Conservation (phyloP, 2,113 vertebrate species). For the Dicentrarchus labrax region DNA sequence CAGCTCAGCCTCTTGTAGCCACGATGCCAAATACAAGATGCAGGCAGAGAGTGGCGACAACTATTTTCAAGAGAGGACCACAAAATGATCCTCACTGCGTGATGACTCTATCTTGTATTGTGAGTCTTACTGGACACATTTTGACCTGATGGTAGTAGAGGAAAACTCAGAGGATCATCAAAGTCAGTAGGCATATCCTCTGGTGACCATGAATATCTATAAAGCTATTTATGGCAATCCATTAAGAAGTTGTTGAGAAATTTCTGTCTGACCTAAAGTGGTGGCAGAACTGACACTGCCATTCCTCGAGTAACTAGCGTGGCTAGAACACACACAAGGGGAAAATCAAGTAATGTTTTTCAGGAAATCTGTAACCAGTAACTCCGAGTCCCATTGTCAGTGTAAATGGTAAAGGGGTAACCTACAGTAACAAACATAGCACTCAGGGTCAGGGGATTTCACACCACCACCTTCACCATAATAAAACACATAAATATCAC, state of each 20-base stretch:
- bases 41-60: no score
- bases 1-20: no score
- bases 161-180: neutral
- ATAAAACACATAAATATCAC: constrained; percentile 58
- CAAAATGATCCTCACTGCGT: no score
- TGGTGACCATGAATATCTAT: neutral
- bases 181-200: neutral
- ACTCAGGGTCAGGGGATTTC: constrained; percentile 61
- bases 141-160: neutral
- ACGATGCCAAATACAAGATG: no score
- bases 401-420: constrained; percentile 11
- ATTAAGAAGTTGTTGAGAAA: constrained; percentile 4
- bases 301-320: neutral
- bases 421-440: constrained; percentile 44
- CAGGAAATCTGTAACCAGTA: constrained; percentile 7
- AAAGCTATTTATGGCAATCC: neutral
- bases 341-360: constrained; percentile 1
- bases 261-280: neutral
- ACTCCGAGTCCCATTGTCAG: constrained; percentile 19
- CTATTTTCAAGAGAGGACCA: no score
- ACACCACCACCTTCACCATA: constrained; percentile 46
- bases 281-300: neutral
- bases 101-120: no score
- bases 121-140: neutral
- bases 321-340: neutral